phyloP scores from a whole-genome alignment of 2,888 invertebrate species.

The Helicoverpa assulta region DNA sequence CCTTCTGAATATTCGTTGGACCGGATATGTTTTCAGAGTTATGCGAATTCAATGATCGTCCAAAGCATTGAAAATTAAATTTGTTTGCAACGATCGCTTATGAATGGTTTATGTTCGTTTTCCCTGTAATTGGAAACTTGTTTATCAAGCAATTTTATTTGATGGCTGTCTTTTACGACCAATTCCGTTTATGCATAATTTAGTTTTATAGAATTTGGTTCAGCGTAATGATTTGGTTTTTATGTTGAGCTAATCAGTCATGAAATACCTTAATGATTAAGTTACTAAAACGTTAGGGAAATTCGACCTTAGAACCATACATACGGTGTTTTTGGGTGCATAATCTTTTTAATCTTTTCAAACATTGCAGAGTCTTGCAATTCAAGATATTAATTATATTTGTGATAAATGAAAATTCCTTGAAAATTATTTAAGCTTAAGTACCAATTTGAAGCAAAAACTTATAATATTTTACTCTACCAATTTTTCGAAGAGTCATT shows the following conservation, averaged over 20 bases:
- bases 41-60: constrained; percentile 42
- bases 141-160: constrained; percentile 48
- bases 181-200: constrained; percentile 35
- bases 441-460: neutral
- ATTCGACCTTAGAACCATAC: neutral
- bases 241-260: constrained; percentile 14
- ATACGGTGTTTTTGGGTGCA: too few species aligned
- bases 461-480: constrained; percentile 22
- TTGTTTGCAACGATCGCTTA: constrained; percentile 48
- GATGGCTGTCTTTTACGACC: constrained; percentile 36
- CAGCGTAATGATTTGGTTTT: constrained; percentile 28
- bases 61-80: constrained; percentile 53
- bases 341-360: too few species aligned
- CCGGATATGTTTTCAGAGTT: constrained; percentile 51
- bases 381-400: too few species aligned
- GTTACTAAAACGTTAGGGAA: constrained; percentile 1
- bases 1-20: constrained; percentile 37
- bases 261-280: neutral
- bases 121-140: constrained; percentile 45
- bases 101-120: constrained; percentile 42
- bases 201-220: constrained; percentile 22
- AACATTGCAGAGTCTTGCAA: too few species aligned
- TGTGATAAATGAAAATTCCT: too few species aligned
- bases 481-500: constrained; percentile 43
- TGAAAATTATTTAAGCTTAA: neutral